phyloP scores from a whole-genome alignment of 2,113 vertebrate species.

The Emberiza fucata region DNA sequence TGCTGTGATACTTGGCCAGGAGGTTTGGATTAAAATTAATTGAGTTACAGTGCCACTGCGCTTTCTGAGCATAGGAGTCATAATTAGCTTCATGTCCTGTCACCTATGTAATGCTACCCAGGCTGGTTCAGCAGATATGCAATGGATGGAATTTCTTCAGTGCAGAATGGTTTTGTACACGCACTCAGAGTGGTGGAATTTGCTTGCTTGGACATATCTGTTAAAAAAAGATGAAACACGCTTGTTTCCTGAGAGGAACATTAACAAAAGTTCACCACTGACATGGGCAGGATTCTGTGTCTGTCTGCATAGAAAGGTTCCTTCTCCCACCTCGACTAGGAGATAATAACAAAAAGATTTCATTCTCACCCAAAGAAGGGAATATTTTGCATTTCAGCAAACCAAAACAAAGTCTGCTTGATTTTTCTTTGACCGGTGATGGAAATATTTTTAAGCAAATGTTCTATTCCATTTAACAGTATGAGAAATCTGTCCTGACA shows the following conservation, averaged over 20 bases:
- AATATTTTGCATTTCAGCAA: conserved; percentile 35
- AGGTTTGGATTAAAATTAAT: not conserved
- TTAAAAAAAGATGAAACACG: not conserved
- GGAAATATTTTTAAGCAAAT: conserved; percentile 7
- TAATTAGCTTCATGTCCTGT: not conserved
- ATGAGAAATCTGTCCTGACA: not conserved
- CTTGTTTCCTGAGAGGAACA: not conserved
- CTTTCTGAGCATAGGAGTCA: not conserved
- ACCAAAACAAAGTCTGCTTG: not conserved
- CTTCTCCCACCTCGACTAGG: not conserved
- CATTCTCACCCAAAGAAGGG: conserved; percentile 21
- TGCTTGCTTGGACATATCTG: conserved; percentile 21
- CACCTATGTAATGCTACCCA: not conserved
- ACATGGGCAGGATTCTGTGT: not conserved
- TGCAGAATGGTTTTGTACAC: not conserved
- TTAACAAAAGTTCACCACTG: not conserved
- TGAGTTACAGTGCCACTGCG: not conserved
- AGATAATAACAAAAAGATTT: conserved; percentile 21
- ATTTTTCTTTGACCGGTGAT: not conserved
- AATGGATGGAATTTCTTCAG: not conserved
- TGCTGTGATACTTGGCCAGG: not conserved
- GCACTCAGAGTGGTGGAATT: conserved; percentile 4
- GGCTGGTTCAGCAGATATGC: not conserved
- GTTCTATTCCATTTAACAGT: not conserved
- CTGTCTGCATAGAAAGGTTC: not conserved